phyloP scores from a whole-genome alignment of 1,140 invertebrate genomes.

The Galleria mellonella region DNA sequence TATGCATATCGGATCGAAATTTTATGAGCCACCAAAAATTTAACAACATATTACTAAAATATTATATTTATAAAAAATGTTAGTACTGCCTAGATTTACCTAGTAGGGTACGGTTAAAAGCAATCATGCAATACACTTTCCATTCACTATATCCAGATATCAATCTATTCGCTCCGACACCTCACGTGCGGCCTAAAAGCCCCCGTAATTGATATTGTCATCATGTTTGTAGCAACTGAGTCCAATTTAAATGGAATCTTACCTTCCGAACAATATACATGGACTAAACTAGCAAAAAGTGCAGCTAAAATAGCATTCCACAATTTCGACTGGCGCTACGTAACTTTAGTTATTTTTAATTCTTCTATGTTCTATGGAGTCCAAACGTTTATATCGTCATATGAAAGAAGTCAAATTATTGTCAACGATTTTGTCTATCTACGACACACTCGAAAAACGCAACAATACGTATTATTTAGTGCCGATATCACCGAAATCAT shows the following conservation, averaged over 20 bases:
- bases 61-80: no score
- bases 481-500: slow-evolving; percentile 21
- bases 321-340: slow-evolving; percentile 46
- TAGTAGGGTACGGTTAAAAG: neutral
- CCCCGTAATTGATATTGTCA: neutral
- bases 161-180: neutral
- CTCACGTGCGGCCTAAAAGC: neutral
- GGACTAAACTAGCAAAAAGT: slow-evolving; percentile 27
- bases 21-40: no score
- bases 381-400: slow-evolving; percentile 26
- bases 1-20: no score
- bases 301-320: slow-evolving; percentile 38
- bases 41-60: no score
- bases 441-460: slow-evolving; percentile 14
- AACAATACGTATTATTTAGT: slow-evolving; percentile 42
- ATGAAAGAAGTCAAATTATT: slow-evolving; percentile 31
- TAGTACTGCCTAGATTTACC: no score
- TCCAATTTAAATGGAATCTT: slow-evolving; percentile 1
- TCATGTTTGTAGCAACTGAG: slow-evolving; percentile 6
- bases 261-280: neutral
- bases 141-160: neutral
- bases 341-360: slow-evolving; percentile 42
- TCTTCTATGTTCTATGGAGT: slow-evolving; percentile 25
- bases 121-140: neutral
- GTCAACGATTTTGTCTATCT: slow-evolving; percentile 18